Evolutionary conservation across 2,113 vertebrate genomes (phyloP).

Genomic region (Myotis davidii): DNA sequence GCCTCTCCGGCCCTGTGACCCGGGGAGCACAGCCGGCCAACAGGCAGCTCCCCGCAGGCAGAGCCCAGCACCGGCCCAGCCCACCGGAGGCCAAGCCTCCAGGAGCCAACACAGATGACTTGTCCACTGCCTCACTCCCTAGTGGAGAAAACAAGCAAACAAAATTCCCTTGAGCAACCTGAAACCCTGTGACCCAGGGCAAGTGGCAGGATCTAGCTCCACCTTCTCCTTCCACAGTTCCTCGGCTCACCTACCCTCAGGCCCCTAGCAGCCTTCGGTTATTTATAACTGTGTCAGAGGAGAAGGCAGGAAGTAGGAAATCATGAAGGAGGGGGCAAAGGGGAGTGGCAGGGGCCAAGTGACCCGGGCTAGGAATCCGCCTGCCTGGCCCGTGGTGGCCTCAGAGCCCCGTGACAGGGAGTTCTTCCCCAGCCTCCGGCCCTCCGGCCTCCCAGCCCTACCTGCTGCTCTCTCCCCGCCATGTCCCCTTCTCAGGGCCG

Average conservation of each 20-base stretch:
- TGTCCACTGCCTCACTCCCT: neutral
- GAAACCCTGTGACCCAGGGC: conserved; percentile 34
- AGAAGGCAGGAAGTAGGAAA: conserved; percentile 84
- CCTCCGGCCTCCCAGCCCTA: conserved; percentile 38
- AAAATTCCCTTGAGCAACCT: conserved; percentile 56
- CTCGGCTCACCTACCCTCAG: conserved; percentile 54
- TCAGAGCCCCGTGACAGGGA: conserved; percentile 51
- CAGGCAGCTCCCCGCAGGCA: neutral
- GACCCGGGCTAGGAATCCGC: conserved; percentile 62
- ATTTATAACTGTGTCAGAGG: conserved; percentile 83
- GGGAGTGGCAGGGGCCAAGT: conserved; percentile 61
- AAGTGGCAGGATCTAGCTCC: neutral
- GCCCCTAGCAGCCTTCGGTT: conserved; percentile 35
- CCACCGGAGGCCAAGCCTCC: neutral
- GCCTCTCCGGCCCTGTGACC: conserved; percentile 9
- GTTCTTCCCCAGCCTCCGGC: conserved; percentile 49
- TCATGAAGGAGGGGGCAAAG: conserved; percentile 60
- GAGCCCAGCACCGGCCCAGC: neutral
- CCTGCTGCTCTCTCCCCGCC: conserved; percentile 59
- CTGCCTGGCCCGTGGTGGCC: neutral
- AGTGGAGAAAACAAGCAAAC: conserved; percentile 42
- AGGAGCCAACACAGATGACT: neutral
- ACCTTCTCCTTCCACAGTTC: neutral
- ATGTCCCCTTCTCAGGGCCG: conserved; percentile 61
- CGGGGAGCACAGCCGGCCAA: neutral